Percentiles rank a stretch among this genome's conserved stretches.
Evolutionary conservation across 2,888 invertebrate genomes (phyloP).

Genomic region (Autographa pulchrina): DNA sequence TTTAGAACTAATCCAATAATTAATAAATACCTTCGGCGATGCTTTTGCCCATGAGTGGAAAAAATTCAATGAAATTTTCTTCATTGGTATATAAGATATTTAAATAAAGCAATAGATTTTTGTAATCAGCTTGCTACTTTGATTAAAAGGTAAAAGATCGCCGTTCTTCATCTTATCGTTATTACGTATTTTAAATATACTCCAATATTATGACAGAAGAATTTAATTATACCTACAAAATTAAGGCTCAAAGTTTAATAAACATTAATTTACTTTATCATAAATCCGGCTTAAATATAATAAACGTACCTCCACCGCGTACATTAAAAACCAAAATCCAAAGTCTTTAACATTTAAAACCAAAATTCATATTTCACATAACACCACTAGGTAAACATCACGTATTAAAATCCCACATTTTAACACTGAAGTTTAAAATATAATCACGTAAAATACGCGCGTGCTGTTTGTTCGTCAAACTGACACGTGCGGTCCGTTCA

Average conservation of each 20-base stretch:
- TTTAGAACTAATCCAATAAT: no score
- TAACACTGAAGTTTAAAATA: constrained; percentile 59
- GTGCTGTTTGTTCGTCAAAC: constrained; percentile 34
- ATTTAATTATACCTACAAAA: not conserved
- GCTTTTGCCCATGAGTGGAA: no score
- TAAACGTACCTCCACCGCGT: constrained; percentile 47
- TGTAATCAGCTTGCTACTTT: no score
- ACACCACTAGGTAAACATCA: constrained; percentile 49
- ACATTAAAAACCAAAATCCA: constrained; percentile 46
- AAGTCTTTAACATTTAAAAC: constrained; percentile 35
- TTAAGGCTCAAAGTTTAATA: not conserved
- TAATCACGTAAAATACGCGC: constrained; percentile 51
- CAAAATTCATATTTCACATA: constrained; percentile 30
- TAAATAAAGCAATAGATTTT: no score
- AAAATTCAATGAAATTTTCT: no score
- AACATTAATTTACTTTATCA: not conserved
- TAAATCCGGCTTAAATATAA: constrained; percentile 3
- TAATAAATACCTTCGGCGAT: no score
- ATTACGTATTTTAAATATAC: not conserved
- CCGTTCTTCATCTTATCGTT: not conserved
- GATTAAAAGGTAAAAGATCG: no score
- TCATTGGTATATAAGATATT: no score
- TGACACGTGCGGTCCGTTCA: constrained; percentile 47
- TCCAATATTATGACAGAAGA: not conserved
- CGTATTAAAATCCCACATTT: constrained; percentile 61